Conservation (phyloP, 2,113 vertebrate species). For the Rhinopithecus roxellana region DNA sequence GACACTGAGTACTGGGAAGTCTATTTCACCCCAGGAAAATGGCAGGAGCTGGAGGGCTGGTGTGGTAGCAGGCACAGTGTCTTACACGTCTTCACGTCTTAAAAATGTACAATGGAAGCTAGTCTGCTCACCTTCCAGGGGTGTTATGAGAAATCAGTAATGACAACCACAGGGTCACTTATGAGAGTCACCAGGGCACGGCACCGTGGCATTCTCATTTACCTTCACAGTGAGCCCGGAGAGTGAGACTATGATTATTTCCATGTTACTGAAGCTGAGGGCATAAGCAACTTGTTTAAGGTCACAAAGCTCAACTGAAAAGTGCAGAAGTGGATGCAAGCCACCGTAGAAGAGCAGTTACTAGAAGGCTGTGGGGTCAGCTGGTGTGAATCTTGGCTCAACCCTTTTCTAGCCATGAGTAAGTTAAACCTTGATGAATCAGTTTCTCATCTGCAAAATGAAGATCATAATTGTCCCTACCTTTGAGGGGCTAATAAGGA, state of each 20-base stretch:
- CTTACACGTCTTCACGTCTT: not conserved
- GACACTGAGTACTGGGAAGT: not conserved
- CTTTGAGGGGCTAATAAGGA: not conserved
- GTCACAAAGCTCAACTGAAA: not conserved
- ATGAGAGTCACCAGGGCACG: not conserved
- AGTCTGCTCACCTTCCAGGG: not conserved
- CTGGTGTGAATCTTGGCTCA: not conserved
- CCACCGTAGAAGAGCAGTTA: not conserved
- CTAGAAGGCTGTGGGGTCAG: not conserved
- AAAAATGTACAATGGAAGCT: not conserved
- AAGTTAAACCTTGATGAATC: not conserved
- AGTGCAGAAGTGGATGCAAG: not conserved
- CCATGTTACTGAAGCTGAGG: not conserved
- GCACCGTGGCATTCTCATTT: not conserved
- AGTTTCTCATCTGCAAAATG: not conserved
- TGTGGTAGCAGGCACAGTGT: rapidly evolving
- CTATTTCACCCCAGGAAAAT: not conserved
- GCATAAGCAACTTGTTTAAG: not conserved
- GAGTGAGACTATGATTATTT: not conserved
- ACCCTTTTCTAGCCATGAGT: not conserved
- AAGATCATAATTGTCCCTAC: not conserved
- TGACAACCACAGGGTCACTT: not conserved
- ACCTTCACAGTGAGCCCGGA: not conserved
- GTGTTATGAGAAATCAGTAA: not conserved
- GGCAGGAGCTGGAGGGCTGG: not conserved